These are phyloP conservation scores for Chloebia gouldiae DNA, from an alignment of 2,113 vertebrate species.

Conservation along the genomic window DNA sequence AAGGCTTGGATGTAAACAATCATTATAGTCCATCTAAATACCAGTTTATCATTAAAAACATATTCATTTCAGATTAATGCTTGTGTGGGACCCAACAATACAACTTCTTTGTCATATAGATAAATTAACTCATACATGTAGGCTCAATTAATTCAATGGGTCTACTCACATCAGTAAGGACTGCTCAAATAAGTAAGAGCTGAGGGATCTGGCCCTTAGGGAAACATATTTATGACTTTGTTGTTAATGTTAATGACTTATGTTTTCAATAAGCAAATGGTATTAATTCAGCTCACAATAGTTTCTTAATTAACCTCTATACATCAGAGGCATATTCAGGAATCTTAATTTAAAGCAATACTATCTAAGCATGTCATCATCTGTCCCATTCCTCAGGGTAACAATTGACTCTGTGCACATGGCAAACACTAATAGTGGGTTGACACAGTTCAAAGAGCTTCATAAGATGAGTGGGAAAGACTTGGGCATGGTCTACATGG, in stretches of 20 bases:
- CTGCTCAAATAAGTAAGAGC: conserved; percentile 16
- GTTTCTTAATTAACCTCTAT: conserved; percentile 64
- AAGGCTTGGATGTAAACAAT: conserved; percentile 27
- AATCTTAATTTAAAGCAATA: conserved; percentile 70
- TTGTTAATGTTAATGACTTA: conserved; percentile 60
- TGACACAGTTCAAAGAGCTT: conserved; percentile 49
- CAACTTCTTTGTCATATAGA: background rate
- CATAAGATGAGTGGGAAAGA: conserved; percentile 6
- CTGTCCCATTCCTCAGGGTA: conserved; percentile 29
- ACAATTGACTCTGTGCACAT: conserved; percentile 52
- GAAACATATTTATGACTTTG: conserved; percentile 62
- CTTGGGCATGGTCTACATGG: background rate
- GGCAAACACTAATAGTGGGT: conserved; percentile 9
- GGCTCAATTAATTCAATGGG: conserved; percentile 30
- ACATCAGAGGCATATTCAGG: conserved; percentile 58
- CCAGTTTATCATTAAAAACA: conserved; percentile 55
- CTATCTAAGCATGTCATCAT: conserved; percentile 60
- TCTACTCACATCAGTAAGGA: conserved; percentile 10
- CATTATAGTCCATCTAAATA: conserved; percentile 28
- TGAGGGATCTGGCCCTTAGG: conserved; percentile 36
- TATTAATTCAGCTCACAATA: conserved; percentile 68
- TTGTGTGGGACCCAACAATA: background rate
- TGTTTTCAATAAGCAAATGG: conserved; percentile 69
- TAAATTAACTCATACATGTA: conserved; percentile 25
- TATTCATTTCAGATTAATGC: conserved; percentile 10